Percentiles rank a stretch among this genome's conserved stretches.
Evolutionary conservation across 2,888 invertebrate species (phyloP).

Genomic region (Octonoba sinensis): DNA sequence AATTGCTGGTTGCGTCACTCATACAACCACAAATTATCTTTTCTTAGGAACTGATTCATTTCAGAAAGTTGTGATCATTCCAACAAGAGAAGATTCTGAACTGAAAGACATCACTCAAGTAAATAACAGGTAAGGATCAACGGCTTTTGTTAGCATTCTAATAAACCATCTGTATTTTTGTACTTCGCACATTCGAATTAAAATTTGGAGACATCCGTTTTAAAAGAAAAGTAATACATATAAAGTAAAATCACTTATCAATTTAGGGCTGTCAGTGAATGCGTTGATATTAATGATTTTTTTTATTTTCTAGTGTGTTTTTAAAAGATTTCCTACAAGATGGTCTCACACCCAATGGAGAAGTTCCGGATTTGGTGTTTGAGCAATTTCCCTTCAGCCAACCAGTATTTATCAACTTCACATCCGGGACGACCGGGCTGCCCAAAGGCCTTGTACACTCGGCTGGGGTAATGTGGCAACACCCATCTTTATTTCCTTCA

Average conservation of each 20-base stretch:
- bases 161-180: too few relatives aligned
- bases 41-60: conserved; percentile 27
- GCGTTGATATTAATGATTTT: too few relatives aligned
- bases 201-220: background rate
- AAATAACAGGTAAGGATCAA: conserved; percentile 30
- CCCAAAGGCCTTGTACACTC: conserved; percentile 77
- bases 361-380: conserved; percentile 66
- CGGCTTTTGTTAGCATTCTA: background rate
- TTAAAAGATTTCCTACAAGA: conserved; percentile 49
- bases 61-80: conserved; percentile 53
- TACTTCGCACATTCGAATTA: background rate
- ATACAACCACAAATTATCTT: background rate
- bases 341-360: conserved; percentile 39
- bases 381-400: conserved; percentile 75
- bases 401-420: conserved; percentile 75
- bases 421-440: conserved; percentile 76
- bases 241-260: too few relatives aligned
- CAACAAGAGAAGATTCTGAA: conserved; percentile 31
- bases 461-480: conserved; percentile 73
- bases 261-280: too few relatives aligned
- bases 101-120: conserved; percentile 41
- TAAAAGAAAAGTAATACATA: background rate
- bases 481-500: conserved; percentile 14
- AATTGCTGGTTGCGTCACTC: too few relatives aligned
- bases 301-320: conserved; percentile 31